Conservation (phyloP, 2,113 vertebrate species). For the Spheniscus mendiculus region DNA sequence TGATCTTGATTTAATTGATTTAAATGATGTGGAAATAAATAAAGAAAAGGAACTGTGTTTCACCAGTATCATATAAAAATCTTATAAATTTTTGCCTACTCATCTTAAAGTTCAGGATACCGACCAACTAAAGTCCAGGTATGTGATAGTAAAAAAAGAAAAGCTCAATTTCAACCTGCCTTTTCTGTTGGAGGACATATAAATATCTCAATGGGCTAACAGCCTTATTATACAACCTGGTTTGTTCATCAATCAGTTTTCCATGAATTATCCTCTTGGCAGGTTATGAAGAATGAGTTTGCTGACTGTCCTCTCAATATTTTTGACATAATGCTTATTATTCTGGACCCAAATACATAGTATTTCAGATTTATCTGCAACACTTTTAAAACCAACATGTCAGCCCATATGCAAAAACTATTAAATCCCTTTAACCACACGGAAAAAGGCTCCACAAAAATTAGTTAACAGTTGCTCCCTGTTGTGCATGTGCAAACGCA, state of each 20-base stretch:
- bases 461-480: not conserved
- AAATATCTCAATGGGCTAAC: not conserved
- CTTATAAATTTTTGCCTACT: not conserved
- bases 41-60: not conserved
- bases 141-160: not conserved
- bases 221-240: not conserved
- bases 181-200: not conserved
- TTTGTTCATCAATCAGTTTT: not conserved
- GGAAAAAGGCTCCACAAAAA: not conserved
- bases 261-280: not conserved
- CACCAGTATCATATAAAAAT: not conserved
- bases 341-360: not conserved
- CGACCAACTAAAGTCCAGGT: not conserved
- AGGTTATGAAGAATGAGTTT: not conserved
- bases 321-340: not conserved
- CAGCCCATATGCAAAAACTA: not conserved
- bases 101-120: not conserved
- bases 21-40: not conserved
- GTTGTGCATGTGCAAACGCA: not conserved
- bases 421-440: not conserved
- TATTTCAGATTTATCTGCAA: not conserved
- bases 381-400: not conserved
- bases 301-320: not conserved
- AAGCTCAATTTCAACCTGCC: not conserved
- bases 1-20: slow-evolving; percentile 34